These are phyloP conservation scores for Cranoglanis bouderius DNA, from an alignment of 2,113 vertebrate genomes.

Conservation along the genomic window DNA sequence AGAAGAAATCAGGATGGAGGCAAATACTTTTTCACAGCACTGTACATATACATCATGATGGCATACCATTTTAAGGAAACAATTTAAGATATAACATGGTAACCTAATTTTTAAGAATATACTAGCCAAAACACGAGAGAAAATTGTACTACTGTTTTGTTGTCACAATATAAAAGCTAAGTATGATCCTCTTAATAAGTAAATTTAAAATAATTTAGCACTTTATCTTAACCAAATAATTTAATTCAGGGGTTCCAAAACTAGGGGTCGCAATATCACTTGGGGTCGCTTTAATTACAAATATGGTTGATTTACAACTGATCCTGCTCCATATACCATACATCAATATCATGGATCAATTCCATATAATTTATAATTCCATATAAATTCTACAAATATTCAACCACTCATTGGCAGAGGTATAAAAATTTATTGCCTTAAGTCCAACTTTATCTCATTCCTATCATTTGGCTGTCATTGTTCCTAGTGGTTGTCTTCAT, in stretches of 20 bases:
- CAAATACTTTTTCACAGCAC: too few relatives aligned
- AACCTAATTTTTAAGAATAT: background rate
- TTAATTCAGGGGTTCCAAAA: background rate
- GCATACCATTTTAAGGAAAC: background rate
- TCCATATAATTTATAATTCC: background rate
- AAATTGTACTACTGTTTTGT: background rate
- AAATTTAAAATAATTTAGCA: background rate
- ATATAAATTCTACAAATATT: background rate
- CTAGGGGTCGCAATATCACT: background rate
- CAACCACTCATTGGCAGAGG: background rate
- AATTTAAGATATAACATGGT: background rate
- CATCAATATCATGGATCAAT: background rate
- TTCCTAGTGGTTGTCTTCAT: background rate
- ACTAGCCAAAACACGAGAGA: background rate
- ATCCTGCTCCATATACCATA: background rate
- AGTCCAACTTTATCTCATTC: background rate
- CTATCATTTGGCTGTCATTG: background rate
- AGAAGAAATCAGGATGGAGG: too few relatives aligned
- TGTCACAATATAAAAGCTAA: background rate
- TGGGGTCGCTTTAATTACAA: background rate
- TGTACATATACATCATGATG: too few relatives aligned
- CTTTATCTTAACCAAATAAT: background rate
- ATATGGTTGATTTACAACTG: background rate
- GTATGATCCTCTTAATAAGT: background rate
- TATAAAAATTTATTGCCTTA: background rate